These are phyloP conservation scores for Oncorhynchus keta DNA, from an alignment of 2,113 vertebrate species.

Conservation along the genomic window DNA sequence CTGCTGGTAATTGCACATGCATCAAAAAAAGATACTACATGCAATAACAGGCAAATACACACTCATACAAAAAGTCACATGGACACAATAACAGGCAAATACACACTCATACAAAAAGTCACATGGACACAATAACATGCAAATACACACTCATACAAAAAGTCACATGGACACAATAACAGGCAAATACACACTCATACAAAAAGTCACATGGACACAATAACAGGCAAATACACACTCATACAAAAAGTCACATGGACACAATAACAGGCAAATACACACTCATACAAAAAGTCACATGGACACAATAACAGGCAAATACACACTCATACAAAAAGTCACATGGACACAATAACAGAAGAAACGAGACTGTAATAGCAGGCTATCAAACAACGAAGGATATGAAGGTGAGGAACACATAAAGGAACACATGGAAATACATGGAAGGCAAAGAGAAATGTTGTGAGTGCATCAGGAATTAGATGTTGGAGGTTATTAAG, in stretches of 20 bases:
- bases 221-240: slow-evolving; percentile 21
- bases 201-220: slow-evolving; percentile 11
- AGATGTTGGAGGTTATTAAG: not conserved
- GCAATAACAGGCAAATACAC: slow-evolving; percentile 26
- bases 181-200: no score
- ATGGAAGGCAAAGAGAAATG: not conserved
- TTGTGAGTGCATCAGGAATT: not conserved
- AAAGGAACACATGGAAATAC: not conserved
- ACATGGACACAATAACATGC: no score
- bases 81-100: no score
- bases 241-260: slow-evolving; percentile 4
- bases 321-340: slow-evolving; percentile 5
- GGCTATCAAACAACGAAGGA: not conserved
- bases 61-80: no score
- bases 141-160: no score
- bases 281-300: no score
- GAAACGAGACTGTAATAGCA: no score
- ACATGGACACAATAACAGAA: slow-evolving; percentile 1
- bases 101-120: no score
- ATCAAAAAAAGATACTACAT: slow-evolving; percentile 24
- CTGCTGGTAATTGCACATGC: slow-evolving; percentile 29
- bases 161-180: no score
- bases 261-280: slow-evolving; percentile 23
- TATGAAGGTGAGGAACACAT: not conserved
- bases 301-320: no score